Evolutionary conservation across 2,113 vertebrate genomes (phyloP).

Genomic region (Sigmodon hispidus): DNA sequence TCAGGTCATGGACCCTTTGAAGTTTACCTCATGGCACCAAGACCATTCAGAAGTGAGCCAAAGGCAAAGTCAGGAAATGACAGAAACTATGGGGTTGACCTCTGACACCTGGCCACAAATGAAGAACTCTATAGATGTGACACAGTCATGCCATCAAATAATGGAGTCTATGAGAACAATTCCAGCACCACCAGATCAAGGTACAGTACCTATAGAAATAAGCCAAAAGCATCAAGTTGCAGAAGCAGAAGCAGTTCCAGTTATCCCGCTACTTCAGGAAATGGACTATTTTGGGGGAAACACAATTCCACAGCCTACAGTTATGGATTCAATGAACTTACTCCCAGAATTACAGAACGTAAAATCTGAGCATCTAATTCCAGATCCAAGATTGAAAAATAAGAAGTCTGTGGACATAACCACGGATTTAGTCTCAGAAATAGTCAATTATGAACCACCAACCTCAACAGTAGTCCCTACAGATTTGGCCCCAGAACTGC

Average conservation of each 20-base stretch:
- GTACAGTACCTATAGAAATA: constrained; percentile 11
- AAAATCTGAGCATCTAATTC: neutral
- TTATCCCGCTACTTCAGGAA: neutral
- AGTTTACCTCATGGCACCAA: constrained; percentile 13
- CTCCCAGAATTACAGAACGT: neutral
- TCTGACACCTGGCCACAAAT: constrained; percentile 35
- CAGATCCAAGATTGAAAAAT: neutral
- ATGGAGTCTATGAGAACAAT: constrained; percentile 28
- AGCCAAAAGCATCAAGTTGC: constrained; percentile 32
- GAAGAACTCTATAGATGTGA: neutral
- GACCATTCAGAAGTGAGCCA: constrained; percentile 9
- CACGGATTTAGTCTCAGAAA: constrained; percentile 18
- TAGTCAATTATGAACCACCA: neutral
- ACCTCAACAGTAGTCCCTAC: constrained; percentile 16
- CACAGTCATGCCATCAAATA: constrained; percentile 27
- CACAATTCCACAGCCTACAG: neutral
- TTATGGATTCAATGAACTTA: neutral
- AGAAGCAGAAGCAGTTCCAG: constrained; percentile 32
- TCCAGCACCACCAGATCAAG: neutral
- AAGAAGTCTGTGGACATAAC: neutral
- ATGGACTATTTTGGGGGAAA: neutral
- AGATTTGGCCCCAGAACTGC: neutral
- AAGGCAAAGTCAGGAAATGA: constrained; percentile 34
- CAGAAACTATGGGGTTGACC: neutral
- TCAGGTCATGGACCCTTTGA: constrained; percentile 1